phyloP scores from a whole-genome alignment of 1,140 invertebrate species.

The Neuroterus valhalla region DNA sequence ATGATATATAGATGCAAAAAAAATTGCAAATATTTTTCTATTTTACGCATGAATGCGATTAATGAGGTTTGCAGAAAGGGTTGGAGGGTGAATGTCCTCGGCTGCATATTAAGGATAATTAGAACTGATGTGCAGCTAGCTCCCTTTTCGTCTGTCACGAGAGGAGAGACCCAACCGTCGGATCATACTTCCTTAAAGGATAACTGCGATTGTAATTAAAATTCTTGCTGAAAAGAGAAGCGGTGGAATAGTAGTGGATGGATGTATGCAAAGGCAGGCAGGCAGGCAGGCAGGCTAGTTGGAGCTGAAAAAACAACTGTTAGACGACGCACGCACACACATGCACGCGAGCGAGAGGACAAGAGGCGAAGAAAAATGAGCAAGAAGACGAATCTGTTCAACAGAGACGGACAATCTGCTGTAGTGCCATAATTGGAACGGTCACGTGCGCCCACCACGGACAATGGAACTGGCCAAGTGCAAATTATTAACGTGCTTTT shows the following conservation, averaged over 20 bases:
- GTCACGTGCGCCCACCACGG: constrained; percentile 68
- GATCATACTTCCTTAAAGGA: constrained; percentile 56
- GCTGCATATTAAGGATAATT: too few relatives aligned
- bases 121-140: too few relatives aligned
- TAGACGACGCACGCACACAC: too few relatives aligned
- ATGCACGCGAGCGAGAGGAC: too few relatives aligned
- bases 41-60: too few relatives aligned
- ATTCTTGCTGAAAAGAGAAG: constrained; percentile 64
- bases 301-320: too few relatives aligned
- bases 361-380: constrained; percentile 47
- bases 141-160: neutral
- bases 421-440: constrained; percentile 71
- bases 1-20: too few relatives aligned
- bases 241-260: neutral
- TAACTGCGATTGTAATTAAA: constrained; percentile 74
- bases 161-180: constrained; percentile 2
- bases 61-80: too few relatives aligned
- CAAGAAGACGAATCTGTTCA: constrained; percentile 46
- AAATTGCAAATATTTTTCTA: too few relatives aligned
- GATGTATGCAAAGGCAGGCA: neutral
- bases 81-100: too few relatives aligned
- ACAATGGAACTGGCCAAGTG: constrained; percentile 73
- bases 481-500: constrained; percentile 71
- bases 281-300: too few relatives aligned
- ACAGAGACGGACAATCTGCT: constrained; percentile 31